These are phyloP conservation scores for Cepphus grylle DNA, from an alignment of 2,113 vertebrate species.

Conservation along the genomic window DNA sequence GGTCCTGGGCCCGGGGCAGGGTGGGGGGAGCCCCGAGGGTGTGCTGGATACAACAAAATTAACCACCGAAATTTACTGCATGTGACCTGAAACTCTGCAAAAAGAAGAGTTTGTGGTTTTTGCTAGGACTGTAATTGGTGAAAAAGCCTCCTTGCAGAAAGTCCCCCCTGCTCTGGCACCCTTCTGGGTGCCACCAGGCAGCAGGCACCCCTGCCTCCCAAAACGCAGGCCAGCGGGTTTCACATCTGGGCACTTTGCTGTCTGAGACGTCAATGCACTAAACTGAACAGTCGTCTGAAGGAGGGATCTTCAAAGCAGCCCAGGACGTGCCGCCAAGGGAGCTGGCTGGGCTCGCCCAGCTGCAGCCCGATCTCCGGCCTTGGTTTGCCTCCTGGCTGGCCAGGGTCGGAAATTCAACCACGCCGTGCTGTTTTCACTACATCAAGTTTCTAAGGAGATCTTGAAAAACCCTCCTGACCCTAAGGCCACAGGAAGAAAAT, in stretches of 20 bases:
- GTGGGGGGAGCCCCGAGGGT: rapidly evolving
- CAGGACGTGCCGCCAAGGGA: rapidly evolving
- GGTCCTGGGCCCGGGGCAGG: too few species aligned
- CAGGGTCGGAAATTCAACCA: background rate
- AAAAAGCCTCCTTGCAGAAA: background rate
- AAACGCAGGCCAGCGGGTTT: background rate
- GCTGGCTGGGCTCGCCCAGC: background rate
- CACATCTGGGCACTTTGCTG: background rate
- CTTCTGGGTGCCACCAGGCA: background rate
- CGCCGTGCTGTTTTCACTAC: background rate
- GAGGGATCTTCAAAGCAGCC: background rate
- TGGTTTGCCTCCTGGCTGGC: background rate
- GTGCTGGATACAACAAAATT: background rate
- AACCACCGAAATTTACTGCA: background rate
- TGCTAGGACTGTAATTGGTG: background rate
- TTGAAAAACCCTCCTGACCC: background rate
- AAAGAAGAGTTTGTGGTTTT: background rate
- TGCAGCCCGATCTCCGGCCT: rapidly evolving
- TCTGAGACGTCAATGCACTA: background rate
- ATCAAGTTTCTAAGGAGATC: background rate
- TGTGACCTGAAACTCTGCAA: background rate
- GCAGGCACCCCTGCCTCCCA: background rate
- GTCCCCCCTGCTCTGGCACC: background rate
- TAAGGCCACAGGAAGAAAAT: background rate
- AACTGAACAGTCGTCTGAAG: rapidly evolving